Base-by-base conservation (phyloP, 1,140 invertebrate genomes). In the Drosophila bipectinata region DNA sequence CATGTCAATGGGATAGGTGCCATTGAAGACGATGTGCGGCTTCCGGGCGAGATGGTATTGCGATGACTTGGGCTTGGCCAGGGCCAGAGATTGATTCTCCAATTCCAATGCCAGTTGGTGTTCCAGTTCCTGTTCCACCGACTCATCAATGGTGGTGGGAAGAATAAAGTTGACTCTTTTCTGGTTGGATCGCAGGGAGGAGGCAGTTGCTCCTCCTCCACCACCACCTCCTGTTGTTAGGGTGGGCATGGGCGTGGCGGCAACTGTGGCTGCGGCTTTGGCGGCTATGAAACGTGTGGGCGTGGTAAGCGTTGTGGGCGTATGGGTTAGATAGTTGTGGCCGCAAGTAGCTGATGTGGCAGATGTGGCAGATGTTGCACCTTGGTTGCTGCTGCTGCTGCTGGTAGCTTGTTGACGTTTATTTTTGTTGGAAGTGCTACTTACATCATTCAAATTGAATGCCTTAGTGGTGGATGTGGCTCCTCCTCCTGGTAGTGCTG, bases 1-100 rank as follows among this genome's bases (percentile, higher is more conserved):
- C 72, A 93, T 92, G 87, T 96, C 96, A 48, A 97, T 96, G 2
- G 96, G 96, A 92, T 94, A 97, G 5, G 96, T 97, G 32, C 96
- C 96, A 54, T 96, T 96, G 85, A 96, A 97, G 39, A 97, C 93
- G 41, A 92, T 92, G 28, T 91, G 83, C 3, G 83, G 71, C 47
- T 88, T 80, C 7, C 47, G 55, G 28, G 26, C 32, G 2, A 57
- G 56, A n/a, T 21, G 53, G 3, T 28, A 30, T 4, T 41, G 32
- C 8, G 52, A 12, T 14, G 39, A 3, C 3, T 41, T 41, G 4
- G 8, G 34, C 41, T 39, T 62, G n/a, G 63, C 53, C 32, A 53
- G 44, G 0, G 63, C 39, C 54, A 32, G 21, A 8, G 82, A 74
- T 6, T 87, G 10, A 0, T 18, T 14, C 30, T 68, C 45, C 10